Conservation (phyloP, 2,888 invertebrate species). For the Fabriciana adippe region DNA sequence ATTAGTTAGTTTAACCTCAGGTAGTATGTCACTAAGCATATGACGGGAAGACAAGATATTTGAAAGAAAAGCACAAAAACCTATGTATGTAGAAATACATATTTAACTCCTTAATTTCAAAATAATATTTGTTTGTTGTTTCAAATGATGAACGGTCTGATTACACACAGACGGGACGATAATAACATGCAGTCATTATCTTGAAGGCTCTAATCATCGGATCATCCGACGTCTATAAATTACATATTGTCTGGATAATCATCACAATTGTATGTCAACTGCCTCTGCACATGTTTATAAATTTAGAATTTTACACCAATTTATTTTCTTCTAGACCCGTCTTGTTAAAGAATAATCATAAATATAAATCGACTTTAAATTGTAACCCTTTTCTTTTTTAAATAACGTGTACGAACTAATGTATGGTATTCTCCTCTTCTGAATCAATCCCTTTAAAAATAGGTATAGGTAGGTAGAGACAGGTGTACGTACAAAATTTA, state of each 20-base stretch:
- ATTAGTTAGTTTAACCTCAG: too few species aligned
- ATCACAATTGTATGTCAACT: conserved; percentile 23
- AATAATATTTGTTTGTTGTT: conserved; percentile 16
- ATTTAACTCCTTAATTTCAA: conserved; percentile 3
- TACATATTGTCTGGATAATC: conserved; percentile 23
- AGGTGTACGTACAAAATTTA: too few species aligned
- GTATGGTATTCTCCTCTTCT: neutral
- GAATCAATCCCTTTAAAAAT: neutral
- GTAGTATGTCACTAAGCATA: too few species aligned
- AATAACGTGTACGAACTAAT: neutral
- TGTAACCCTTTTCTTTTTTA: conserved; percentile 5
- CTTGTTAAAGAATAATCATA: conserved; percentile 12
- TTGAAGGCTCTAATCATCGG: conserved; percentile 17
- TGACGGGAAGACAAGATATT: too few species aligned
- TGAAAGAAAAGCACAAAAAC: too few species aligned
- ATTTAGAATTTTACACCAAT: conserved; percentile 18
- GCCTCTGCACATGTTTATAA: conserved; percentile 25
- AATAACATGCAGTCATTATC: conserved; percentile 24
- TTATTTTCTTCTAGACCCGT: neutral
- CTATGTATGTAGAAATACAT: neutral
- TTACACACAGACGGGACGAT: conserved; percentile 29
- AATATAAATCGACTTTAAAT: conserved; percentile 20
- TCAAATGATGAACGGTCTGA: conserved; percentile 27
- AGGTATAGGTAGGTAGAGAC: too few species aligned
- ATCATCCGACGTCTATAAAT: conserved; percentile 27